A percentile compares a stretch with the other conserved stretches of the same genome.
Conservation (phyloP, 2,888 invertebrate genomes). For the Dynastes hyllus region DNA sequence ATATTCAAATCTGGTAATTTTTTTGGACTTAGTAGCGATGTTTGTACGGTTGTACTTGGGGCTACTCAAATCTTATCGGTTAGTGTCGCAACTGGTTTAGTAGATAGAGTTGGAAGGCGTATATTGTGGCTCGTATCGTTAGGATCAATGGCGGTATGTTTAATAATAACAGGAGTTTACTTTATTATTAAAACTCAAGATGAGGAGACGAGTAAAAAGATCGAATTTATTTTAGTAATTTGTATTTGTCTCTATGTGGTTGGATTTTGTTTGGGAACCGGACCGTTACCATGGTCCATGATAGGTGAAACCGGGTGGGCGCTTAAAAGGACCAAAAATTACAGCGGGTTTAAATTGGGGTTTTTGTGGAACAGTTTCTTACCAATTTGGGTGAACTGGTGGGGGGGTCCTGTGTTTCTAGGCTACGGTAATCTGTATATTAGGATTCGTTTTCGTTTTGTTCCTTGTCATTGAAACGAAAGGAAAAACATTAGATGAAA, state of each 20-base stretch:
- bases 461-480: conserved; percentile 75
- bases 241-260: conserved; percentile 68
- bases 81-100: conserved; percentile 77
- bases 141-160: conserved; percentile 78
- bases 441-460: conserved; percentile 71
- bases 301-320: too few species aligned
- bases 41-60: conserved; percentile 84
- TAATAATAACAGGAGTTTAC: conserved; percentile 80
- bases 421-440: conserved; percentile 71
- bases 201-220: conserved; percentile 64
- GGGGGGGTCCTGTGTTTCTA: conserved; percentile 71
- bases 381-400: conserved; percentile 67
- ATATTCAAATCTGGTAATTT: conserved; percentile 81
- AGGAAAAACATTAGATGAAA: conserved; percentile 71
- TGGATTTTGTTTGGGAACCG: conserved; percentile 71
- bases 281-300: conserved; percentile 73
- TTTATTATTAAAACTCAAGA: conserved; percentile 75
- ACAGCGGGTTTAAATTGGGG: too few species aligned
- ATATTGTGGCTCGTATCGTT: conserved; percentile 84
- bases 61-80: conserved; percentile 84
- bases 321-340: conserved; percentile 66
- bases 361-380: conserved; percentile 69
- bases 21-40: conserved; percentile 75
- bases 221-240: conserved; percentile 60
- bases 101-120: conserved; percentile 86